Percentiles rank a stretch among this genome's conserved stretches.
Conservation (phyloP, 1,140 invertebrate genomes). For the Ganaspis sp. region DNA sequence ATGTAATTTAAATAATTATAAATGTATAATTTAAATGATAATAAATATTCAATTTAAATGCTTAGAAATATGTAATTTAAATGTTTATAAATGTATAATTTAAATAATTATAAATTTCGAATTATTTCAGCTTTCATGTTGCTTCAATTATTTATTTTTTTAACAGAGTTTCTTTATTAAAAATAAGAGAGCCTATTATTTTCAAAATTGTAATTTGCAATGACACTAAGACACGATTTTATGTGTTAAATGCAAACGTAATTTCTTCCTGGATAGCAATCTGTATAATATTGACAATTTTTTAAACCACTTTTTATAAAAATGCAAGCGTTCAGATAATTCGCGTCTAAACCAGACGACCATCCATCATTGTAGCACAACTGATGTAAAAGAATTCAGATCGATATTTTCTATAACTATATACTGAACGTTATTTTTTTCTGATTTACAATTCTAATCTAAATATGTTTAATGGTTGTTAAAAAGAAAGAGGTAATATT, state of each 20-base stretch:
- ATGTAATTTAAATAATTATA: no score
- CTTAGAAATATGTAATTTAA: no score
- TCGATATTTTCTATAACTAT: conserved; percentile 6
- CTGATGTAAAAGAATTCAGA: conserved; percentile 12
- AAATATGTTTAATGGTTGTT: neutral
- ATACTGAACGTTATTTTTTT: neutral
- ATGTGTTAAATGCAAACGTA: neutral
- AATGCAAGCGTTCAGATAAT: neutral
- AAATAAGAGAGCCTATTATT: no score
- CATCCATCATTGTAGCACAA: conserved; percentile 7
- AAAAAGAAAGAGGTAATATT: neutral
- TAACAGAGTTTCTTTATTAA: no score
- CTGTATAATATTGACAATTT: conserved; percentile 11
- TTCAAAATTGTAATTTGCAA: no score
- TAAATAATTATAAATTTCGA: no score
- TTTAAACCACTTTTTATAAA: neutral
- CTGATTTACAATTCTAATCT: neutral
- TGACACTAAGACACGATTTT: no score
- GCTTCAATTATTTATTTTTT: no score
- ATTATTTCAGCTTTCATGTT: no score
- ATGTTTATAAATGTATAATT: no score
- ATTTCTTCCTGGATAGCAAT: neutral
- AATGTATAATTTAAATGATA: no score
- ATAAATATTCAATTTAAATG: no score
- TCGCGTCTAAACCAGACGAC: neutral